phyloP scores from a whole-genome alignment of 2,888 invertebrate genomes.

The Cordylochernes scorpioides region DNA sequence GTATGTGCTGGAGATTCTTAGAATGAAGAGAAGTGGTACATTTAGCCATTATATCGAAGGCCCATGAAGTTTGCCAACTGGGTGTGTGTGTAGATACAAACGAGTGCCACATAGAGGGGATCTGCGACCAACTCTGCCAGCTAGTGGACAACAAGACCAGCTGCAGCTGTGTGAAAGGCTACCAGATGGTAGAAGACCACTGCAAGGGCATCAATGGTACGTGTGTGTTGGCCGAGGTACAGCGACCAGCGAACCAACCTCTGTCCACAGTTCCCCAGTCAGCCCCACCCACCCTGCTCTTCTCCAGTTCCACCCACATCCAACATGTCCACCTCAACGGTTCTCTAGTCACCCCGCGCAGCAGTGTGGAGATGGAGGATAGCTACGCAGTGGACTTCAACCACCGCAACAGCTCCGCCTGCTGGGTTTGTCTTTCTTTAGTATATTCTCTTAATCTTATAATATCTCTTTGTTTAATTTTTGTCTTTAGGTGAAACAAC shows the following conservation, averaged over 20 bases:
- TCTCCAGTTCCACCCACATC: slow-evolving; percentile 38
- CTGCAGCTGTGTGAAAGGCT: slow-evolving; percentile 47
- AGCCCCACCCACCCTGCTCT: slow-evolving; percentile 36
- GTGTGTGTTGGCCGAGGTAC: slow-evolving; percentile 10
- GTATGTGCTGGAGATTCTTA: no score
- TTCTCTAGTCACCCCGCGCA: slow-evolving; percentile 19
- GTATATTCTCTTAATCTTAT: background rate
- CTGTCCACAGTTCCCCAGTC: slow-evolving; percentile 32
- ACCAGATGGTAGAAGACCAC: slow-evolving; percentile 27
- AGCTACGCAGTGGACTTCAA: slow-evolving; percentile 32
- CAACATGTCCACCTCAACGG: slow-evolving; percentile 33
- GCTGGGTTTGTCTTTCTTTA: slow-evolving; percentile 32
- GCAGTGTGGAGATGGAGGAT: slow-evolving; percentile 19
- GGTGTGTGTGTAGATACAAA: slow-evolving; percentile 48
- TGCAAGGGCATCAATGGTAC: slow-evolving; percentile 45
- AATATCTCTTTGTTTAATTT: no score
- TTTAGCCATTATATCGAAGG: no score
- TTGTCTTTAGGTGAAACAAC: no score
- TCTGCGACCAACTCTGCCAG: slow-evolving; percentile 44
- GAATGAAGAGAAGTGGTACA: no score
- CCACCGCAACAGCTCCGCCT: slow-evolving; percentile 37
- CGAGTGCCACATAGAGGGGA: slow-evolving; percentile 41
- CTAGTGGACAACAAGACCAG: slow-evolving; percentile 37
- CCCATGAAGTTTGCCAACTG: no score
- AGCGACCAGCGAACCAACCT: background rate